Conservation (phyloP, 2,797 vertebrate genomes). For the Hemibagrus guttatus region DNA sequence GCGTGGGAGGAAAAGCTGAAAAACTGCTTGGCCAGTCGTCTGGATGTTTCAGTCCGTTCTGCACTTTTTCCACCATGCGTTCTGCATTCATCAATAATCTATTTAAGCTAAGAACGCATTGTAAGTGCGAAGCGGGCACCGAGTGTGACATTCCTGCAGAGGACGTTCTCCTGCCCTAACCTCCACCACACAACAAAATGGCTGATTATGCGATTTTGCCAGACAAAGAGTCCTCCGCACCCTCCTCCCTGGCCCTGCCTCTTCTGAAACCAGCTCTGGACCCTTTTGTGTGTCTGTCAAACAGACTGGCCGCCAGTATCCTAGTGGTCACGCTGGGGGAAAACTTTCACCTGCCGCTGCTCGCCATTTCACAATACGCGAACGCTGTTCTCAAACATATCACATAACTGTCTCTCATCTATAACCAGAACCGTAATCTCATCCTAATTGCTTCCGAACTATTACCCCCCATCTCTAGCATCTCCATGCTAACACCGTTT, state of each 20-base stretch:
- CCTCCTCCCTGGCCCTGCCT: constrained; percentile 49
- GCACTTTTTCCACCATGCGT: constrained; percentile 53
- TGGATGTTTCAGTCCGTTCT: constrained; percentile 46
- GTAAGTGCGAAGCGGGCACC: constrained; percentile 48
- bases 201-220: constrained; percentile 52
- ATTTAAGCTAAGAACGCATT: constrained; percentile 54
- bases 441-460: constrained; percentile 15
- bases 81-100: constrained; percentile 57
- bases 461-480: constrained; percentile 1
- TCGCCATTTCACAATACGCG: neutral
- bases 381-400: neutral
- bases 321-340: neutral
- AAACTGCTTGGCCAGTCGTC: constrained; percentile 46
- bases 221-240: constrained; percentile 54
- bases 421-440: neutral
- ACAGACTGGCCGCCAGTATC: constrained; percentile 50
- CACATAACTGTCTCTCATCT: neutral
- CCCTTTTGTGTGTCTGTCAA: constrained; percentile 52
- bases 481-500: constrained; percentile 29
- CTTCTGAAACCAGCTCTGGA: constrained; percentile 48
- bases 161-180: constrained; percentile 54
- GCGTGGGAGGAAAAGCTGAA: constrained; percentile 9
- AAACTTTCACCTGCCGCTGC: constrained; percentile 42
- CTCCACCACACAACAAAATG: constrained; percentile 56
- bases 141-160: constrained; percentile 54